Base-by-base conservation (phyloP, 2,888 invertebrate genomes). In the Rotaria macrura region DNA sequence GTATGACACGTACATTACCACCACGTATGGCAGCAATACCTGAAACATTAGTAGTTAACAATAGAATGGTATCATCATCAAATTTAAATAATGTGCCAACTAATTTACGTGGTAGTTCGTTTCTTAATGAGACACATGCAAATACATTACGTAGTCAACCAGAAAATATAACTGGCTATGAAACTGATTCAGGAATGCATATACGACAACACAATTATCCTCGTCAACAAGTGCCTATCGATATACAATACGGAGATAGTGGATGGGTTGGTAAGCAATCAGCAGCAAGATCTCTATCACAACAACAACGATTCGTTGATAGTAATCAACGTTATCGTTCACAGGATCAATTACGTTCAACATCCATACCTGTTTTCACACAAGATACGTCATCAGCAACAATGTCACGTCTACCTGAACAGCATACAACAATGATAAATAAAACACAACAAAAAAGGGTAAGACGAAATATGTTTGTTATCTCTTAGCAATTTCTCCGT, bases 1-100 rank as follows among this genome's bases (percentile, higher is more conserved):
- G 79, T 43, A 79, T 79, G 79, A 43, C 79, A 43, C 40, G 79
- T n/a, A 79, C 79, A n/a, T 79, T 79, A 79, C 79, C 79, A 79
- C 79, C 79, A 43, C 40, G 79, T n/a, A 79, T 79, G 79, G 43
- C 43, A n/a, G 43, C 43, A 4, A 79, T 79, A 40, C 79, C 79
- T 14, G 79, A 79, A 79, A 79, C 79, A n/a, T 25, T 79, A 43
- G 79, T 79, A 5, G 79, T 79, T 25, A 79, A 79, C 43, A 79
- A 79, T 79, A 9, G 79, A 79, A 79, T 79, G 40, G 43, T 79
- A 25, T 79, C 79, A 10, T 43, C 43, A 43, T 43, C 79, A 79
- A 79, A 79, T 79, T 43, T 79, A 79, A 79, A 79, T 79, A 79
- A 23, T 25, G 43, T 79, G n/a, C 43, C 79, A 43, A 40, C 79